Evolutionary conservation across 1,140 invertebrate genomes (phyloP), one percentile per base, ranked within the genome.

Genomic region (Drosophila nebulosa): DNA sequence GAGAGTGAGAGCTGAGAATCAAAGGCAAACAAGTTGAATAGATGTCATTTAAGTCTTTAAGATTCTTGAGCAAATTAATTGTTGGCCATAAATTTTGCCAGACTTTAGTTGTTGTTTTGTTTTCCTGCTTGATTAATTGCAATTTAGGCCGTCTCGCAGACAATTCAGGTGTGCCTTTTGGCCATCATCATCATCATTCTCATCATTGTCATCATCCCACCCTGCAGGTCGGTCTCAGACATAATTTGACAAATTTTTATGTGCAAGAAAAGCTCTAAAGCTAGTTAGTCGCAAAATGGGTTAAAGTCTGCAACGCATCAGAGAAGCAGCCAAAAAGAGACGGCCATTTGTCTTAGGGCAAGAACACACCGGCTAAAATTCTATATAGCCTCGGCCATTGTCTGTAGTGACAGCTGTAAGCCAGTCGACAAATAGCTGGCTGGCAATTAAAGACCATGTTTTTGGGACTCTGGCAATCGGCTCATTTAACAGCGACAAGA

Each of bases 211-310:
- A 46, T 39, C n/a, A 14, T 39, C 36, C 0, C n/a, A 9, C 12
- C 16, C 39, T 16, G 16, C 51, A 53, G 24, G 21, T 32, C 16
- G 26, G 26, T 27, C 39, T 46, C 63, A 52, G 46, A 59, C 59
- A 67, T 69, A 78, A 78, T 79, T 71, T 70, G 70, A 77, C 70
- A 74, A 77, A 79, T 79, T 77, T 56, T 79, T 72, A 69, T 73
- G 51, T 57, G 64, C 66, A 32, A 26, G 51, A 32, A 26, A 42
- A 42, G 42, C 59, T 61, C 42, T 24, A 46, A 39, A 57, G 66
- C 63, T 50, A 64, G 51, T 76, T 32, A n/a, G 61, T 14, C 14
- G 57, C 68, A 77, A 60, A 74, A 80, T 65, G 81, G 74, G 81
- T 80, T 83, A 69, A 64, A 42, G 64, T 52, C 69, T 60, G 69